Conservation (phyloP, 2,888 invertebrate species). For the Cotesia congregata region DNA sequence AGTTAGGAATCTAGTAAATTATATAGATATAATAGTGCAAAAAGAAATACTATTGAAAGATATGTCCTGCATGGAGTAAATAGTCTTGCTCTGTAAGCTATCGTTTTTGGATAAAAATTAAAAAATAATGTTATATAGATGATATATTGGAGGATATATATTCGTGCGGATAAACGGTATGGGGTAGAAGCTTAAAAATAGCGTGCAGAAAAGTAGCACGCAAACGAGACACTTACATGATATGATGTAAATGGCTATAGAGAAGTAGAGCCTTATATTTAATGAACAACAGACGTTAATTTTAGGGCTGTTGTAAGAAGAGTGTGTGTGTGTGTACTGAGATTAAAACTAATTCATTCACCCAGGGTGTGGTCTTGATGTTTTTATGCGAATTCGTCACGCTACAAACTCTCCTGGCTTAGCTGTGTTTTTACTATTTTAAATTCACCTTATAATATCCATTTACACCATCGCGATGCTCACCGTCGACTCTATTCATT, state of each 20-base stretch:
- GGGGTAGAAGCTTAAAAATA: conserved; percentile 22
- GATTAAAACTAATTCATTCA: conserved; percentile 16
- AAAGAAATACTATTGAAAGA: background rate
- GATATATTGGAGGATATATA: background rate
- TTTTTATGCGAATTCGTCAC: conserved; percentile 13
- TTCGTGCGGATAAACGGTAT: conserved; percentile 18
- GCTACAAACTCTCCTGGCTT: background rate
- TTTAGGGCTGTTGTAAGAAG: conserved; percentile 25
- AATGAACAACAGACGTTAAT: conserved; percentile 12
- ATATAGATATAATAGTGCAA: no score
- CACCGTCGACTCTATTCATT: background rate
- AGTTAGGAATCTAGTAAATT: no score
- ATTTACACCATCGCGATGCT: conserved; percentile 5
- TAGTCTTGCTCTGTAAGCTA: background rate
- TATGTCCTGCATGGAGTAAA: conserved; percentile 12
- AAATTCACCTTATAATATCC: conserved; percentile 8
- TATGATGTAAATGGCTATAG: conserved; percentile 33
- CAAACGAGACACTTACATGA: conserved; percentile 49
- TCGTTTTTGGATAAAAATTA: background rate
- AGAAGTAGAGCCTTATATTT: conserved; percentile 35
- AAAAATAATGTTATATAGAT: background rate
- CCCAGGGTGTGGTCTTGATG: conserved; percentile 27
- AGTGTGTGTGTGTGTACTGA: conserved; percentile 21
- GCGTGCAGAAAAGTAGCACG: conserved; percentile 46
- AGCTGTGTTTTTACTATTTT: background rate